phyloP scores from a whole-genome alignment of 2,797 vertebrate species.

The Micropoecilia bifurca region DNA sequence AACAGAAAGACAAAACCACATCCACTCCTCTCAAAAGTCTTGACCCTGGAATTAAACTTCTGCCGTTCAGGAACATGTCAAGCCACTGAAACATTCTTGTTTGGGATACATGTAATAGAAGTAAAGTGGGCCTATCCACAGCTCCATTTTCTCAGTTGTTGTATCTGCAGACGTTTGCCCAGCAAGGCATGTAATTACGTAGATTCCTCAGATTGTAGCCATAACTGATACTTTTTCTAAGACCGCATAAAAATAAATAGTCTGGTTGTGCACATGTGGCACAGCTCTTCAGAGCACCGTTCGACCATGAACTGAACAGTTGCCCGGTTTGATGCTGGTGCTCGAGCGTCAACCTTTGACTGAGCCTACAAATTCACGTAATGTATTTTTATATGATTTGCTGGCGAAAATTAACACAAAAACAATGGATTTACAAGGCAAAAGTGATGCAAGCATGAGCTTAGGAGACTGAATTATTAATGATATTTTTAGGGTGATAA shows the following conservation, averaged over 20 bases:
- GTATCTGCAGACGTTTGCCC: constrained; percentile 58
- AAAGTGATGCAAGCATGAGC: not conserved
- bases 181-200: constrained; percentile 66
- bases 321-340: constrained; percentile 14
- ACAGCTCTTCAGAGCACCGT: constrained; percentile 29
- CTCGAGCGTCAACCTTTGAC: constrained; percentile 37
- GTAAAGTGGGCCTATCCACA: constrained; percentile 76
- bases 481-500: not conserved
- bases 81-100: constrained; percentile 74
- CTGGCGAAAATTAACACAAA: constrained; percentile 2
- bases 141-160: constrained; percentile 62
- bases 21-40: constrained; percentile 64
- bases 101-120: constrained; percentile 77
- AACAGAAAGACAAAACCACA: constrained; percentile 49
- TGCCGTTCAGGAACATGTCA: constrained; percentile 65
- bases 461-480: not conserved
- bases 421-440: not conserved
- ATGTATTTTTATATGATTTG: constrained; percentile 14
- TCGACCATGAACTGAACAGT: constrained; percentile 37
- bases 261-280: constrained; percentile 63
- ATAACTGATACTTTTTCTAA: constrained; percentile 63
- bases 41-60: constrained; percentile 68
- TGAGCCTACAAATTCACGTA: constrained; percentile 30
- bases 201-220: constrained; percentile 75
- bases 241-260: constrained; percentile 76